Percentiles rank a stretch among this genome's conserved stretches.
Evolutionary conservation across 1,140 invertebrate genomes (phyloP).

Genomic region (Gonioctena quinquepunctata): DNA sequence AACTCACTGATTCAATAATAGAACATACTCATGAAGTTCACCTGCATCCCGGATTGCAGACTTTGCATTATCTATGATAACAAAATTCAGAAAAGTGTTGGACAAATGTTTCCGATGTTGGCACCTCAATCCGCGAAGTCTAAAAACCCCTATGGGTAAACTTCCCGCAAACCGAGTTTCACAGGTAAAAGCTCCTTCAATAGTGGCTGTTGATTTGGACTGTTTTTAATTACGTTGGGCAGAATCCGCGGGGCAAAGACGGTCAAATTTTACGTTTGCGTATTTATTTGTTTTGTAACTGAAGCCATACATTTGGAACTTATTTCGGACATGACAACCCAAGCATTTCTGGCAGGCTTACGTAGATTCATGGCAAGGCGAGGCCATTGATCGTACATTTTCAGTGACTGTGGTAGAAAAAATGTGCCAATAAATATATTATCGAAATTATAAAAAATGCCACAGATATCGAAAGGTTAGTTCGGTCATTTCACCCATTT

Average conservation of each 20-base stretch:
- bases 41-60: background rate
- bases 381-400: conserved; percentile 34
- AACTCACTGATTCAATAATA: background rate
- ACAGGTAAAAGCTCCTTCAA: conserved; percentile 8
- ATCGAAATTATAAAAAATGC: background rate
- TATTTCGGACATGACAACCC: conserved; percentile 12
- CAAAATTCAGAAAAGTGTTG: background rate
- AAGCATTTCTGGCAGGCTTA: conserved; percentile 21
- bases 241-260: conserved; percentile 14
- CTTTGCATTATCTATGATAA: background rate
- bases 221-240: conserved; percentile 1
- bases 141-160: conserved; percentile 5
- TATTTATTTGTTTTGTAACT: conserved; percentile 46
- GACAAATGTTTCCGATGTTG: background rate
- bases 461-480: background rate
- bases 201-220: conserved; percentile 1
- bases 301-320: conserved; percentile 25
- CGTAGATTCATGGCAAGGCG: conserved; percentile 21
- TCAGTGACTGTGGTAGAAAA: conserved; percentile 51
- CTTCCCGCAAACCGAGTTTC: conserved; percentile 2
- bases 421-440: conserved; percentile 45
- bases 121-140: background rate
- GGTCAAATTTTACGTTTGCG: conserved; percentile 46
- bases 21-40: background rate
- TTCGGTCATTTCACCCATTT: background rate